A percentile compares a stretch with the other conserved stretches of the same genome.
These are phyloP conservation scores for Atrina japonica DNA, from an alignment of 2,888 invertebrate species.

Conservation along the genomic window DNA sequence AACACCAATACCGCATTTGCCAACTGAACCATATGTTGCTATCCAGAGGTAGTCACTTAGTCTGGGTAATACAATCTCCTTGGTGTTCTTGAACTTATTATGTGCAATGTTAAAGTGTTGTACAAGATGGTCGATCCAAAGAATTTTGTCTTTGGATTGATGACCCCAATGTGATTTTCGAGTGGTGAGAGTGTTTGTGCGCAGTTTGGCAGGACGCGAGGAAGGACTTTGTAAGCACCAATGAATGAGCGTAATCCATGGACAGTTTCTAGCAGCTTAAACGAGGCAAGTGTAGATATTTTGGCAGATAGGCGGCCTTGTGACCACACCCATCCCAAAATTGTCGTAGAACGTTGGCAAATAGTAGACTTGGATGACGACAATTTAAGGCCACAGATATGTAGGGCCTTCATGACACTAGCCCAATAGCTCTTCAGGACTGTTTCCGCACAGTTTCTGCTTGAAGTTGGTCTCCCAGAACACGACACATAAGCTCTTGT, in stretches of 20 bases:
- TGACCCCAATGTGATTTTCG: constrained; percentile 34
- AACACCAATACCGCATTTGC: constrained; percentile 52
- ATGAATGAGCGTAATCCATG: constrained; percentile 50
- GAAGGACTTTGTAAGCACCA: constrained; percentile 52
- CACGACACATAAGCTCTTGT: constrained; percentile 56
- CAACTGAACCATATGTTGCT: constrained; percentile 47
- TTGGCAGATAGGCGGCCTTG: constrained; percentile 38
- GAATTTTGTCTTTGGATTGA: constrained; percentile 40
- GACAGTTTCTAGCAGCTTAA: constrained; percentile 44
- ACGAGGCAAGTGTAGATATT: background rate
- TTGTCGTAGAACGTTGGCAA: constrained; percentile 37
- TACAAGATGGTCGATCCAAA: constrained; percentile 38
- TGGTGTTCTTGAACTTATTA: background rate
- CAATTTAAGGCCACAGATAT: constrained; percentile 31
- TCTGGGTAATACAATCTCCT: constrained; percentile 40
- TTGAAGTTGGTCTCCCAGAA: constrained; percentile 47
- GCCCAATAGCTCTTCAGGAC: constrained; percentile 44
- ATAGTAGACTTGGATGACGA: constrained; percentile 50
- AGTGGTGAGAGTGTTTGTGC: constrained; percentile 32
- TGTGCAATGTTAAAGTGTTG: constrained; percentile 23
- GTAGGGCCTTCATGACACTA: constrained; percentile 39
- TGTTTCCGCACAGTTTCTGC: constrained; percentile 51
- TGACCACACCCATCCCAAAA: constrained; percentile 54
- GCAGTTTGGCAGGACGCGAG: constrained; percentile 42
- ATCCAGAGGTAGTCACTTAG: constrained; percentile 43